Conservation (phyloP, 2,888 invertebrate genomes). For the Hyles lineata region DNA sequence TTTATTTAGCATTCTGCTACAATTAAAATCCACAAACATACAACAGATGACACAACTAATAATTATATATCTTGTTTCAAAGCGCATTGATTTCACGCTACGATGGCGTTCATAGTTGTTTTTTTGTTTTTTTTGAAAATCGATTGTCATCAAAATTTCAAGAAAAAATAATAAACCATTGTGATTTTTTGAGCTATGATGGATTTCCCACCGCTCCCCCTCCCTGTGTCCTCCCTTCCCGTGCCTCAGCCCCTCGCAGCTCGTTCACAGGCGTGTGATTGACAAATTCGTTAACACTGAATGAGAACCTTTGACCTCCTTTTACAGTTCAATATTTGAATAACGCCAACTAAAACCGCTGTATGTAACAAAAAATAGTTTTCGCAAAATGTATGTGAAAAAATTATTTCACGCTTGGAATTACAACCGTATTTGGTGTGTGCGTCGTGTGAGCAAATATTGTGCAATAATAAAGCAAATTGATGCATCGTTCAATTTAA, state of each 20-base stretch:
- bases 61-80: background rate
- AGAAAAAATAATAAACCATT: background rate
- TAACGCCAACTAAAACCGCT: no score
- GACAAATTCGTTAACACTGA: background rate
- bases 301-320: background rate
- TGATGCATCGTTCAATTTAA: no score
- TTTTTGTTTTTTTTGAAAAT: background rate
- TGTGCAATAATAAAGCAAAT: no score
- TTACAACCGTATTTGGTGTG: no score
- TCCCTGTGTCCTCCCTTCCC: background rate
- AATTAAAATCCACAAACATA: no score
- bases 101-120: background rate
- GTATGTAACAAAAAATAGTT: no score
- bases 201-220: background rate
- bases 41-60: background rate
- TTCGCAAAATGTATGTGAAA: no score
- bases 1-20: no score
- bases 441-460: no score
- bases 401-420: no score
- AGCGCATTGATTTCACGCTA: background rate
- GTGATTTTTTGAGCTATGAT: slow-evolving; percentile 9
- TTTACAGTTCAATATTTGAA: background rate
- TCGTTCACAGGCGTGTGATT: background rate
- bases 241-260: background rate
- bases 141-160: background rate